Conservation (phyloP, 2,888 invertebrate species). For the Parnassius apollo region DNA sequence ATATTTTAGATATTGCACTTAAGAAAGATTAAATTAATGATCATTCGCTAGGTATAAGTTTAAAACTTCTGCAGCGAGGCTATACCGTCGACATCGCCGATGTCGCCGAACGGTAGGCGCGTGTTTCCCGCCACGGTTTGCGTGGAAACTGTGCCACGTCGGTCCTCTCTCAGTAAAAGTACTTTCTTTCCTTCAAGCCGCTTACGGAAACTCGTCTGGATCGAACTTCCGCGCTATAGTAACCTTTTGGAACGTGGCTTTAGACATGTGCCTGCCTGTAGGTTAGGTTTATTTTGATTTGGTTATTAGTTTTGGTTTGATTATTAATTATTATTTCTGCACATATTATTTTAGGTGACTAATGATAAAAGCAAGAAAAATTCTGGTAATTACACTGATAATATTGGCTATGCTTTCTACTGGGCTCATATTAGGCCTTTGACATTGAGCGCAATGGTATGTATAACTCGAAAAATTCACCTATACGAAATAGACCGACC, state of each 20-base stretch:
- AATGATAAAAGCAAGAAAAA: no score
- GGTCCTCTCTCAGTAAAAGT: constrained; percentile 76
- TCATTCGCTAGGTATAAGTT: constrained; percentile 30
- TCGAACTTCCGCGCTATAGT: constrained; percentile 67
- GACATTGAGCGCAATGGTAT: no score
- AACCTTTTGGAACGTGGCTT: constrained; percentile 75
- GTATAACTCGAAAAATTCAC: no score
- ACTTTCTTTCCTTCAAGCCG: constrained; percentile 78
- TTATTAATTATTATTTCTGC: not conserved
- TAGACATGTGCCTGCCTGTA: constrained; percentile 63
- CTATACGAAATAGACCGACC: no score
- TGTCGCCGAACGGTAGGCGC: constrained; percentile 31
- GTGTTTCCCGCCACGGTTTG: constrained; percentile 34
- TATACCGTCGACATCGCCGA: constrained; percentile 24
- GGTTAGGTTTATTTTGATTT: no score
- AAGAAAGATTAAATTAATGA: no score
- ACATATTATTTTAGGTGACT: no score
- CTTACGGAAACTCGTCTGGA: constrained; percentile 76
- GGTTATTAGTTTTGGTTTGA: constrained; percentile 44
- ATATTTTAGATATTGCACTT: no score
- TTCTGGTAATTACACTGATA: no score
- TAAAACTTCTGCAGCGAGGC: constrained; percentile 35
- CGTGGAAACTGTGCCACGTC: constrained; percentile 78
- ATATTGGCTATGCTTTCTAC: no score
- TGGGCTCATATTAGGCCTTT: no score